phyloP scores from a whole-genome alignment of 2,888 invertebrate genomes.

The Tuberolachnus salignus region DNA sequence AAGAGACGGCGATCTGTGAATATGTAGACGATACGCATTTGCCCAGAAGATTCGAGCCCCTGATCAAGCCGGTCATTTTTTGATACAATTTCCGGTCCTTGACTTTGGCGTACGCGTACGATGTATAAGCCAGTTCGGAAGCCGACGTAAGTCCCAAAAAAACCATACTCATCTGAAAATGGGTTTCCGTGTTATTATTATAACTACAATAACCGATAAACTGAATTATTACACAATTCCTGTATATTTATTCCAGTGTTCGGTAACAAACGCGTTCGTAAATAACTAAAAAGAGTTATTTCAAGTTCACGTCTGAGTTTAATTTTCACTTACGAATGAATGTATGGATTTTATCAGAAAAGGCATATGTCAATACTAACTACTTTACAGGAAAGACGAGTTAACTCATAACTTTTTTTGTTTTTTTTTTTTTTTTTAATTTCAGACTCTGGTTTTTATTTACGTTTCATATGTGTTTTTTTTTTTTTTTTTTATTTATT shows the following conservation, averaged over 20 bases:
- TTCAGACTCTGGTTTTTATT: no score
- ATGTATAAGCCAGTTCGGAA: slow-evolving; percentile 89
- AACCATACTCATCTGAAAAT: slow-evolving; percentile 68
- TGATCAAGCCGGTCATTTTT: slow-evolving; percentile 81
- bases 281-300: no score
- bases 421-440: no score
- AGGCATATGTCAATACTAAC: no score
- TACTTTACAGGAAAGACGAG: no score
- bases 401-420: no score
- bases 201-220: no score
- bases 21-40: slow-evolving; percentile 76
- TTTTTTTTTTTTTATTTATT: no score
- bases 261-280: neutral
- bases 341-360: no score
- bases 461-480: no score
- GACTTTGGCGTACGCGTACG: slow-evolving; percentile 92
- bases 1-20: slow-evolving; percentile 69
- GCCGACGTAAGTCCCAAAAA: slow-evolving; percentile 84
- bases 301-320: neutral
- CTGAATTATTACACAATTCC: neutral
- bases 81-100: slow-evolving; percentile 69
- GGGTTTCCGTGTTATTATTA: neutral
- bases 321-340: neutral
- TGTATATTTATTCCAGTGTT: neutral
- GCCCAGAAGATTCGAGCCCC: slow-evolving; percentile 81